Base-by-base conservation (phyloP, 2,113 vertebrate species). In the Mobula birostris region DNA sequence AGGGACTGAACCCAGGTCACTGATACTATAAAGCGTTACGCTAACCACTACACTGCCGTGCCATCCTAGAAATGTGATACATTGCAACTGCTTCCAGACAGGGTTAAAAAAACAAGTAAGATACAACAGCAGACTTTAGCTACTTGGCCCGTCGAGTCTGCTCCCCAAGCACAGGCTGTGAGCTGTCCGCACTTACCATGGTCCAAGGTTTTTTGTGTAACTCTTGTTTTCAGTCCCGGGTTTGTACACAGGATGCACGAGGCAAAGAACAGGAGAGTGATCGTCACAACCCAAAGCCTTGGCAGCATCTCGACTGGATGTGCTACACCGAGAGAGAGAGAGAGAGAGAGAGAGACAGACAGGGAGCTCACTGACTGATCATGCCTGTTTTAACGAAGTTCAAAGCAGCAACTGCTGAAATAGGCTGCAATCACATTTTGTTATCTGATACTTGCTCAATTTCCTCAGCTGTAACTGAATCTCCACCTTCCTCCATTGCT, bases 181-280 rank as follows among this genome's bases (percentile, higher is more conserved):
- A 56, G 70, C 17, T 27, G 70, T 27, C 19, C 21, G 74, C 24
- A 56, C 91, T 76, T 29, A 93, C 91, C 91, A 93, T 93, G 74
- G 24, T 93, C 68, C 70, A 93, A 56, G 36, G 91, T 68, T 56
- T 93, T 93, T 40, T 93, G 91, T 15, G 91, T 93, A 14, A 93
- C 91, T 93, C 91, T 93, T 7, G 14, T 70, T 93, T 74, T 93
- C 70, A 93, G 12, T 48, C 68, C 91, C 56, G 91, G 91, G 36
- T 93, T 93, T 76, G 70, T 93, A 29, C 91, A 74, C 68, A 76
- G 17, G 36, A 40, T 17, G 8, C 48, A 9, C 9, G 68, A 74
- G 40, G 70, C 21, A 40, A 93, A 29, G 2, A 93, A 29, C 15
- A 92, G 66, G 12, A 93, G 68, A 40, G 5, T 32, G 21, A 6